These are phyloP conservation scores for Felis chaus DNA, from an alignment of 2,113 vertebrate genomes.

Conservation along the genomic window DNA sequence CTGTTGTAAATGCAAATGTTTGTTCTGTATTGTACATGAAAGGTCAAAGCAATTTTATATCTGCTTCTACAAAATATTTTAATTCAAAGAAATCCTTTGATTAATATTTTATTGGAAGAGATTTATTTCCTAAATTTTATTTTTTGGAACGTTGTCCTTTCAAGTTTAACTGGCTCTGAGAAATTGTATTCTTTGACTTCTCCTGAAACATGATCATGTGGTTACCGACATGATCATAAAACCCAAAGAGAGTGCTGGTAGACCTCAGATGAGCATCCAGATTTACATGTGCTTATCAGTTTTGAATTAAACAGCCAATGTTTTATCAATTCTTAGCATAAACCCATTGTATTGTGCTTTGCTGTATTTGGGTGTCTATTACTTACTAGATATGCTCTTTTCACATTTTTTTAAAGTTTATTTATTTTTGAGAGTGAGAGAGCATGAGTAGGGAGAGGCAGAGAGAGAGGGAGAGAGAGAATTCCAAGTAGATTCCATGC, in stretches of 20 bases:
- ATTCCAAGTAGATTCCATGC: neutral
- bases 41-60: slow-evolving; percentile 53
- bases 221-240: neutral
- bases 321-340: neutral
- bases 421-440: neutral
- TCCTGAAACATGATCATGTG: neutral
- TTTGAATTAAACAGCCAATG: neutral
- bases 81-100: slow-evolving; percentile 25
- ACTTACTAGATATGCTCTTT: neutral
- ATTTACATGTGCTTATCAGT: neutral
- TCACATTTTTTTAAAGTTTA: neutral
- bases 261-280: neutral
- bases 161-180: neutral
- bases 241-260: neutral
- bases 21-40: neutral
- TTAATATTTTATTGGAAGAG: slow-evolving; percentile 60
- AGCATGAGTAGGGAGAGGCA: neutral
- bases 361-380: neutral
- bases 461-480: neutral
- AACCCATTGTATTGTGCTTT: neutral
- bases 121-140: slow-evolving; percentile 59
- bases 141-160: slow-evolving; percentile 54
- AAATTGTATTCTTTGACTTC: neutral
- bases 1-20: slow-evolving; percentile 40
- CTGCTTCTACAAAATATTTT: slow-evolving; percentile 48